These are phyloP conservation scores for Goniozus legneri DNA, from an alignment of 1,140 invertebrate species.

Conservation along the genomic window DNA sequence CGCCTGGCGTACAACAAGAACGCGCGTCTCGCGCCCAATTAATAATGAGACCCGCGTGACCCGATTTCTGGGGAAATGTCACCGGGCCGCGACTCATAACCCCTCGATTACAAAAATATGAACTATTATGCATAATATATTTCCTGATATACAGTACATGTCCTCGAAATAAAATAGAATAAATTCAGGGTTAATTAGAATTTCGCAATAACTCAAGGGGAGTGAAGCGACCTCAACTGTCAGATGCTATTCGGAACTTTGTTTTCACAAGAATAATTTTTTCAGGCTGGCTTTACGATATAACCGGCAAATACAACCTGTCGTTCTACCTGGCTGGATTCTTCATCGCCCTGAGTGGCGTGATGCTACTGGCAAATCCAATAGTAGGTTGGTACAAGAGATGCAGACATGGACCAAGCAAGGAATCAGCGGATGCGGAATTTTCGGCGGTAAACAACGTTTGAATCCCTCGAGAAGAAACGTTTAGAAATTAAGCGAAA, in stretches of 20 bases:
- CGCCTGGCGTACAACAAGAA: too few relatives aligned
- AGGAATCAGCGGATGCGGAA: conserved; percentile 27
- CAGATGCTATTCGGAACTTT: neutral
- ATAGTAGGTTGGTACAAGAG: conserved; percentile 51
- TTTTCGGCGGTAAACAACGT: conserved; percentile 43
- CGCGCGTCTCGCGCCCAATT: too few relatives aligned
- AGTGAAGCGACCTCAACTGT: neutral
- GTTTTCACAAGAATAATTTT: conserved; percentile 20
- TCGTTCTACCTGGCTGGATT: conserved; percentile 84
- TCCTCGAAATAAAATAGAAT: too few relatives aligned
- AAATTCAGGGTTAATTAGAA: neutral
- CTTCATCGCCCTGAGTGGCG: conserved; percentile 80
- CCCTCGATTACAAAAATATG: too few relatives aligned
- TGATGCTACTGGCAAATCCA: conserved; percentile 69
- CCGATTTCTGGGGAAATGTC: too few relatives aligned
- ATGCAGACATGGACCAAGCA: conserved; percentile 27
- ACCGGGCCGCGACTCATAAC: too few relatives aligned
- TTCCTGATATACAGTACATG: too few relatives aligned
- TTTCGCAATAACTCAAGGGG: neutral
- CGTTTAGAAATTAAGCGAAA: neutral
- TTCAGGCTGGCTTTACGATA: conserved; percentile 77
- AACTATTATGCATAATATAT: too few relatives aligned
- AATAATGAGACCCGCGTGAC: too few relatives aligned
- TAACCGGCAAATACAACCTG: conserved; percentile 74
- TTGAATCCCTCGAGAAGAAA: conserved; percentile 24